Percentiles rank a stretch among this genome's conserved stretches.
Evolutionary conservation across 2,113 vertebrate genomes (phyloP).

Genomic region (Nematolebias whitei): DNA sequence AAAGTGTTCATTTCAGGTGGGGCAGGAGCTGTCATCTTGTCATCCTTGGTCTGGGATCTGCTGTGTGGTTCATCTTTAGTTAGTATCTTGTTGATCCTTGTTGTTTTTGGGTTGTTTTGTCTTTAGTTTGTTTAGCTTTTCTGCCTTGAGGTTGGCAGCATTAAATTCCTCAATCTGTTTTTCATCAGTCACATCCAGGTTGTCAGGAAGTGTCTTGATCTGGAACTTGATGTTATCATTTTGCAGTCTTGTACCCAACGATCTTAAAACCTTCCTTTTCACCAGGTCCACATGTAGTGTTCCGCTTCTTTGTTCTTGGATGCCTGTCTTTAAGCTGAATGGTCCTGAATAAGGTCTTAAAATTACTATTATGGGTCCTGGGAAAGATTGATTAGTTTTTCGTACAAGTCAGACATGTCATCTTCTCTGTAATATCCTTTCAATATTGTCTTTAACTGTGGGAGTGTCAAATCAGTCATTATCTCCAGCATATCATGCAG

Average conservation of each 20-base stretch:
- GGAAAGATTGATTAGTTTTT: background rate
- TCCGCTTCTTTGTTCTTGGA: background rate
- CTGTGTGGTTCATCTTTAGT: background rate
- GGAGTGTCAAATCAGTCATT: background rate
- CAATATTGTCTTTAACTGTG: conserved; percentile 3
- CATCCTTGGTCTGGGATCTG: background rate
- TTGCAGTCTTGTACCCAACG: background rate
- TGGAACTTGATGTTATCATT: background rate
- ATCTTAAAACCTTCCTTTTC: background rate
- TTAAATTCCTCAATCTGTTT: background rate
- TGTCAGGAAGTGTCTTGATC: background rate
- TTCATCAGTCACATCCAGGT: background rate
- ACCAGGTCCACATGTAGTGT: background rate
- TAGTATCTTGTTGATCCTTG: background rate
- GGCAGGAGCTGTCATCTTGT: background rate
- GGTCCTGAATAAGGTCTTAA: background rate
- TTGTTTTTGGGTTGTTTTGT: background rate
- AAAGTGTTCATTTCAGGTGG: conserved; percentile 1
- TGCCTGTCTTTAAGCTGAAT: background rate
- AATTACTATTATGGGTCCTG: background rate
- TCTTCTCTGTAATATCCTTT: conserved; percentile 10
- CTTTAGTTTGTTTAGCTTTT: background rate
- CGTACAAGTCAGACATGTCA: background rate
- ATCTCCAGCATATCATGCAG: conserved; percentile 1
- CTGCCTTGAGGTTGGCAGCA: background rate